These are phyloP conservation scores for Lepidotrigona ventralis DNA, from an alignment of 1,140 invertebrate species.

Conservation along the genomic window DNA sequence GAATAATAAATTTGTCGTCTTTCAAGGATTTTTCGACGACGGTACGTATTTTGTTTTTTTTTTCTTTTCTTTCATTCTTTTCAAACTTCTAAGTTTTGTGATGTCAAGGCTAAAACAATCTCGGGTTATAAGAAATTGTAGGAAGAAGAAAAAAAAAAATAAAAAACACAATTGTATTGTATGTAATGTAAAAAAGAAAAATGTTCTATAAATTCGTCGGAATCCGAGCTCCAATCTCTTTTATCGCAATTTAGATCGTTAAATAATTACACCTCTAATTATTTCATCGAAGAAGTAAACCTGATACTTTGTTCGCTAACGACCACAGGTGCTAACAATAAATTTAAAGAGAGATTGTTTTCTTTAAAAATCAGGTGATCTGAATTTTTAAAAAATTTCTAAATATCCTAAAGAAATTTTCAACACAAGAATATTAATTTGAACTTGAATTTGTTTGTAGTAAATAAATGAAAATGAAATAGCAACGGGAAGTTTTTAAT, in stretches of 20 bases:
- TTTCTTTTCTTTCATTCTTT: not conserved
- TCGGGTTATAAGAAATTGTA: not conserved
- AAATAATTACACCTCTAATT: constrained; percentile 16
- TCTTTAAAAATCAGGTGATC: no score
- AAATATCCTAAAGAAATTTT: no score
- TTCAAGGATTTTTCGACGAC: constrained; percentile 89
- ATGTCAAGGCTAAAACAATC: not conserved
- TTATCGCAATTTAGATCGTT: not conserved
- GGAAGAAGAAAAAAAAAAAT: no score
- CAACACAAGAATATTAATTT: no score
- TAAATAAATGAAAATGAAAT: no score
- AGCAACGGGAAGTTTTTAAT: not conserved
- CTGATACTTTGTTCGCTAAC: not conserved
- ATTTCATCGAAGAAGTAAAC: not conserved
- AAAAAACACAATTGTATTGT: not conserved
- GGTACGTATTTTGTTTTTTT: constrained; percentile 63
- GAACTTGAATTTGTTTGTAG: no score
- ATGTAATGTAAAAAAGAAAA: no score
- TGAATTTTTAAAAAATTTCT: not conserved
- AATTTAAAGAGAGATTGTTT: not conserved
- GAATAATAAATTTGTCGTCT: constrained; percentile 94
- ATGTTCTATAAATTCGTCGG: not conserved
- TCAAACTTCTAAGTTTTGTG: not conserved
- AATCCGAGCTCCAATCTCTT: not conserved
- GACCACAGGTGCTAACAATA: not conserved